Base-by-base conservation (phyloP, 2,888 invertebrate genomes). In the Stenichneumon culpator region DNA sequence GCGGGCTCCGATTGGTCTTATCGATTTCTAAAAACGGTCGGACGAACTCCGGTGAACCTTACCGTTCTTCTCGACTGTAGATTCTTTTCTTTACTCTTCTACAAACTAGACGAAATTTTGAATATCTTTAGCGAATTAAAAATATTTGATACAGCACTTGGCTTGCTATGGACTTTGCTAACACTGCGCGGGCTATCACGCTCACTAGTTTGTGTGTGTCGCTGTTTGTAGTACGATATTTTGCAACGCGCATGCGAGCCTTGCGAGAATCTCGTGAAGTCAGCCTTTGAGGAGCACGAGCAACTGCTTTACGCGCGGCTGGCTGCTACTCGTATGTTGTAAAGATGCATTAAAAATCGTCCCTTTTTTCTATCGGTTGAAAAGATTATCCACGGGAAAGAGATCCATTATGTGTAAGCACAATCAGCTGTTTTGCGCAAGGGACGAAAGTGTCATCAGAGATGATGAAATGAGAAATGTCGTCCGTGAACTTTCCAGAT, bases 141-240 rank as follows among this genome's bases (percentile, higher is more conserved):
- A n/a, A 57, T 57, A 57, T 63, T 22, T 28, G 36, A 52, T 65
- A 25, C 44, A 57, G 69, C 69, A 50, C 72, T 50, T 22, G 47
- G 63, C 36, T 47, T 63, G 44, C 70, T 28, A 19, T 6, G 63
- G 39, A 36, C 36, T 3, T 28, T 22, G 69, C 60, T 50, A 32
- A 70, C 67, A 63, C 60, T 74, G 60, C 60, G 79, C 50, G 69
- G 79, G 79, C 44, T n/a, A 79, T 70, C 68, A 50, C 69, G 54
- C 39, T 65, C 32, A 9, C 50, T 16, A 16, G 16, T 57, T 54
- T 57, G 54, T 6, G 57, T 57, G 70, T 72, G 11, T 72, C 28
- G 19, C n/a, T 32, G 22, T 28, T 39, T 65, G 22, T 9, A 9
- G 52, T 65, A 19, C 36, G 28, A 44, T 52, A 70, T 36, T 39